phyloP scores from a whole-genome alignment of 2,888 invertebrate genomes.

The Athetis lepigone region DNA sequence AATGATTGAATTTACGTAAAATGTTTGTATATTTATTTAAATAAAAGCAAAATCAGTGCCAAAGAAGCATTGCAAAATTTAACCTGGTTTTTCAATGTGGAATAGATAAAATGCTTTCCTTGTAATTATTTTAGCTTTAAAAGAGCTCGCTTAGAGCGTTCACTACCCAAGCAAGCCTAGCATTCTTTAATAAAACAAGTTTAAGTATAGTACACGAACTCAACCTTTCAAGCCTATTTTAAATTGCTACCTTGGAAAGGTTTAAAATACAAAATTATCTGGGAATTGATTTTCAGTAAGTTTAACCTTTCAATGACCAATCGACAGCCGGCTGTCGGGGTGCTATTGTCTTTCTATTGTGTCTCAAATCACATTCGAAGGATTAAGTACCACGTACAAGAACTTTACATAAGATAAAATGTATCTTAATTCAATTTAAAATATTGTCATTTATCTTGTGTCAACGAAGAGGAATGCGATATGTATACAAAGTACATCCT shows the following conservation, averaged over 20 bases:
- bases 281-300: too few species aligned
- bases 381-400: too few species aligned
- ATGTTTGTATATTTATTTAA: constrained; percentile 79
- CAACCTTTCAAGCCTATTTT: too few species aligned
- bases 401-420: too few species aligned
- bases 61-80: constrained; percentile 87
- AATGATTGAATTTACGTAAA: constrained; percentile 76
- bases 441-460: not conserved
- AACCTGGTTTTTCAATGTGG: constrained; percentile 41
- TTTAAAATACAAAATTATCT: too few species aligned
- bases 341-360: too few species aligned
- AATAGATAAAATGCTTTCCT: not conserved
- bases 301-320: too few species aligned
- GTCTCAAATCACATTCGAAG: too few species aligned
- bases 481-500: constrained; percentile 44
- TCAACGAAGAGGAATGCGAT: constrained; percentile 17
- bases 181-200: too few species aligned
- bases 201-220: too few species aligned
- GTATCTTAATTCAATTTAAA: not conserved
- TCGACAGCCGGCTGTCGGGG: too few species aligned
- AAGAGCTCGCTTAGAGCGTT: not conserved
- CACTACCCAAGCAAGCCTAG: not conserved
- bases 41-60: constrained; percentile 88
- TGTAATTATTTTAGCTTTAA: not conserved
- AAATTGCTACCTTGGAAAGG: too few species aligned